Evolutionary conservation across 2,113 vertebrate genomes (phyloP).

Genomic region (Thryonomys swinderianus): DNA sequence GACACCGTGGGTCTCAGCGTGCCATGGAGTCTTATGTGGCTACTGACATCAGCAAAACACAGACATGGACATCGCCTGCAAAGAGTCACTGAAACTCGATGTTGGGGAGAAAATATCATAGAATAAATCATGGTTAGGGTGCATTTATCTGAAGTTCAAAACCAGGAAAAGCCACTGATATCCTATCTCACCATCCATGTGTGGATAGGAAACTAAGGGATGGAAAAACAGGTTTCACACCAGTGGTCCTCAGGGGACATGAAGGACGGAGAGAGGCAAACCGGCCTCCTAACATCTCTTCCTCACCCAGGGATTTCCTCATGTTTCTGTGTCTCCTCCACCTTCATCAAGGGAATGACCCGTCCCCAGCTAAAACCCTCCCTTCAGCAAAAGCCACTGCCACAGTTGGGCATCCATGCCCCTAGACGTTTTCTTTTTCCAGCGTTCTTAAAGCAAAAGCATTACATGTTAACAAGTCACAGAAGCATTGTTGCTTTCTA

Average conservation of each 20-base stretch:
- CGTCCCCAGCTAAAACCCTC: not conserved
- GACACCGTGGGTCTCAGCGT: rapidly evolving
- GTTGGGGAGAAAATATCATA: not conserved
- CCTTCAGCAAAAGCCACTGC: not conserved
- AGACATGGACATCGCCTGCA: rapidly evolving
- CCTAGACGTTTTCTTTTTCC: not conserved
- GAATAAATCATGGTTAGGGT: not conserved
- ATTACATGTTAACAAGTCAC: not conserved
- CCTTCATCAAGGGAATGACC: not conserved
- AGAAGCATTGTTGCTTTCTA: not conserved
- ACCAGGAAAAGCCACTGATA: not conserved
- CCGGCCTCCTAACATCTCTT: constrained; percentile 4
- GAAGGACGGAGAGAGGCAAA: constrained; percentile 5
- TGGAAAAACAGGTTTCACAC: not conserved
- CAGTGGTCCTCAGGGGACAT: not conserved
- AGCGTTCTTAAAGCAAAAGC: not conserved
- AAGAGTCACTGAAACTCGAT: not conserved
- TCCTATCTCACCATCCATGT: not conserved
- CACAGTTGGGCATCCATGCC: not conserved
- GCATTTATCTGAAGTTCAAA: not conserved
- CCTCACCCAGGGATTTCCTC: constrained; percentile 13
- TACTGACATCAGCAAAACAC: not conserved
- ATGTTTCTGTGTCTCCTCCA: not conserved
- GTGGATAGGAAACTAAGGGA: not conserved
- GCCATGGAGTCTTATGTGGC: rapidly evolving